These are phyloP conservation scores for Sula dactylatra DNA, from an alignment of 2,113 vertebrate species.

Conservation along the genomic window DNA sequence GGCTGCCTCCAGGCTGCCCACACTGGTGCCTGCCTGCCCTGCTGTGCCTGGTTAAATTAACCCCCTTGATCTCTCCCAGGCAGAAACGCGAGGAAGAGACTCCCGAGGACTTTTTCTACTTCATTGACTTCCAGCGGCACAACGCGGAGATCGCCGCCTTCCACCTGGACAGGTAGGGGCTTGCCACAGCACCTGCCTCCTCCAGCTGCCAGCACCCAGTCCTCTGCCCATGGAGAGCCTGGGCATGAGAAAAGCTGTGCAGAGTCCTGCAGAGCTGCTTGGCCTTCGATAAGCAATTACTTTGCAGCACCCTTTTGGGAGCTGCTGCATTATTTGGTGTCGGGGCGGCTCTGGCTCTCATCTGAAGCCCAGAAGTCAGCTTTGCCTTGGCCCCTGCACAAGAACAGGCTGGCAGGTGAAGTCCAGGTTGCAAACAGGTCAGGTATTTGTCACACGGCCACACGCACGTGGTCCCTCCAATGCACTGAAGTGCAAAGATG, in stretches of 20 bases:
- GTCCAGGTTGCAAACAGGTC: accelerated
- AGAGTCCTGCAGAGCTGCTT: neutral
- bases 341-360: neutral
- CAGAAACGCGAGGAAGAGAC: constrained; percentile 92
- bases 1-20: neutral
- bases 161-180: constrained; percentile 90
- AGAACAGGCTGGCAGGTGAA: neutral
- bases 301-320: neutral
- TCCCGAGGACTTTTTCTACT: constrained; percentile 91
- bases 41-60: accelerated
- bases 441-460: neutral
- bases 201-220: neutral
- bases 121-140: constrained; percentile 94
- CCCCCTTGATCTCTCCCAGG: constrained; percentile 69
- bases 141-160: constrained; percentile 96
- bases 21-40: neutral
- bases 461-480: accelerated
- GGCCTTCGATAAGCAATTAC: neutral
- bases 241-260: accelerated
- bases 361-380: neutral
- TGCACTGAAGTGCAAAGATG: accelerated
- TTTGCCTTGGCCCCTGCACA: accelerated
- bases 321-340: neutral
- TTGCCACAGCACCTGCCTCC: neutral
- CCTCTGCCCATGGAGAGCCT: accelerated